Base-by-base conservation (phyloP, 2,888 invertebrate species). In the Erynnis tages region DNA sequence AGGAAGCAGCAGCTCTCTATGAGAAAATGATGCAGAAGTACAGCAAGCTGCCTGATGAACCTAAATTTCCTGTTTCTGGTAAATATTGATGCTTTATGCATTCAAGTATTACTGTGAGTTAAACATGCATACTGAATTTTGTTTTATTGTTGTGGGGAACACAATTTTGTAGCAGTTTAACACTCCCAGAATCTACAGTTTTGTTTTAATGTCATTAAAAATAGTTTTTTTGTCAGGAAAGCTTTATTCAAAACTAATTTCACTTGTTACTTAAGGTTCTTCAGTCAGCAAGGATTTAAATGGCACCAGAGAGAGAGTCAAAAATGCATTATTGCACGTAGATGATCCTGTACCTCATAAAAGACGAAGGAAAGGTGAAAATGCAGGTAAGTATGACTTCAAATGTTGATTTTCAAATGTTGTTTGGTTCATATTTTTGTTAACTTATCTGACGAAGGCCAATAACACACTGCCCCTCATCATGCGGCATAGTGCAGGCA, bases 1-100 rank as follows among this genome's bases (percentile, higher is more conserved):
- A 94, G 65, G 94, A 94, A 75, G 94, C 96, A 1, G 93, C 95
- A 34, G 94, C 94, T 19, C 91, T 94, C 63, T 96, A 96, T 74
- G 92, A 93, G 61, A 95, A 96, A 77, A 93, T 97, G 90, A 95
- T 97, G 91, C 94, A 94, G 61, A 96, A 96, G 73, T 96, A 95
- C 63, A 93, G 91, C 64, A 92, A 91, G 71, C 84, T 93, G 68
- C 93, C 94, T 8, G 93, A 93, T 37, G 94, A 94, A 62, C 93
- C 94, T 1, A 93, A 93, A 59, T 95, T 94, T 71, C 90, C 92
- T 17, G 77, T 91, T 21, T 69, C 71, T 54, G 71, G 89, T 89
- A 73, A 78, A 82, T 4, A 14, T 11, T 11, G 10, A 35, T n/a
- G 4, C 8, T 8, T 17, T 8, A 2, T 32, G 14, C 13, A 7